Base-by-base conservation (phyloP, 2,113 vertebrate species). In the Eurypyga helias region DNA sequence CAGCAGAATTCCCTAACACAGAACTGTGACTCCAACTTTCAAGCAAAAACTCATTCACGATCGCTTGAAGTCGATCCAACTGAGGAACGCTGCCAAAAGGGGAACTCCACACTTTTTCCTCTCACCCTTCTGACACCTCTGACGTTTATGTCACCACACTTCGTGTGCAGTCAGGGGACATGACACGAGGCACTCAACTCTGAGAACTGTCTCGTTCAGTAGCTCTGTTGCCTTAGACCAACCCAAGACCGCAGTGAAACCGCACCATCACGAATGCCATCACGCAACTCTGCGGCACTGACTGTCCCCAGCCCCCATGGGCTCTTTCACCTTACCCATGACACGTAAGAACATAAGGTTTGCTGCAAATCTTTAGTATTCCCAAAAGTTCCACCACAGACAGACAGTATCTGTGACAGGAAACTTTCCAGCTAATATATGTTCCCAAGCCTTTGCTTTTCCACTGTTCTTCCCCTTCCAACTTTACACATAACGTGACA, bases 141-240 rank as follows among this genome's bases (percentile, higher is more conserved):
- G 66, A 60, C 52, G 25, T 49, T 49, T n/a, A 57, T 2, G 4
- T 26, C 21, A 36, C 23, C 33, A 43, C 13, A 2, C 17, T 48
- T 6, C 52, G 49, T 7, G 8, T 0, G 1, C 33, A 78, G 28
- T n/a, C 6, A 78, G 62, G 12, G 36, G 10, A 57, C 2, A 0
- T 4, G 8, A 72, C 61, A 31, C 38, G 31, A 20, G 51, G 7
- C 13, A n/a, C 17, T 49, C 2, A 0, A 21, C 41, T 61, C 46
- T 51, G 31, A 46, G n/a, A 75, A 21, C 26, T 31, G 17, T 10
- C 75, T 48, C 69, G 55, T 48, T 46, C 45, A 71, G 38, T 13
- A 70, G 34, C 8, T 36, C 46, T 51, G 46, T 1, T 34, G 28
- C 24, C 31, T 73, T 10, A 54, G 48, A 45, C 45, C 13, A 76